Percentiles rank a stretch among this genome's conserved stretches.
phyloP scores from a whole-genome alignment of 1,140 invertebrate genomes.

The Drosophila sulfurigaster region DNA sequence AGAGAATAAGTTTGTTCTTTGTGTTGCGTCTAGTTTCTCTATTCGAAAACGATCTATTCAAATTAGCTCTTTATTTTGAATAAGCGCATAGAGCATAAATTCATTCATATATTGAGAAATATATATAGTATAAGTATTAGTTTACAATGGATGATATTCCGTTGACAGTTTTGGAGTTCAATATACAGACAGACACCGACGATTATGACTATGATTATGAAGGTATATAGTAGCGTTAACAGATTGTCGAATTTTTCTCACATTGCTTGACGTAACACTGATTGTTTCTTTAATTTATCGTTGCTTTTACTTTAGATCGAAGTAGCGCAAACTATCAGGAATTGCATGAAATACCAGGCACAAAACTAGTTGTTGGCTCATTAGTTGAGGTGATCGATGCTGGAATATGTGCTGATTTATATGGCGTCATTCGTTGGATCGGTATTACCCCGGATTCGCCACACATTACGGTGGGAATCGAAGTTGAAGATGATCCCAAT shows the following conservation, averaged over 20 bases:
- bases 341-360: constrained; percentile 84
- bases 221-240: constrained; percentile 25
- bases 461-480: constrained; percentile 86
- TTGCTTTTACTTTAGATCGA: constrained; percentile 40
- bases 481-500: constrained; percentile 91
- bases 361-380: constrained; percentile 89
- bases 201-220: constrained; percentile 14
- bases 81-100: background rate
- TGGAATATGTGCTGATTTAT: constrained; percentile 85
- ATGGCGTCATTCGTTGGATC: constrained; percentile 96
- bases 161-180: constrained; percentile 79
- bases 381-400: constrained; percentile 89
- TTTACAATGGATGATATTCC: constrained; percentile 71
- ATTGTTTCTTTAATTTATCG: constrained; percentile 13
- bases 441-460: constrained; percentile 85
- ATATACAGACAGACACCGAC: constrained; percentile 21
- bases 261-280: background rate
- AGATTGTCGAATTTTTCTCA: background rate
- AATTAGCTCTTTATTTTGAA: constrained; percentile 9
- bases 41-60: background rate
- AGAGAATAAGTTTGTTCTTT: constrained; percentile 10
- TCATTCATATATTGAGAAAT: constrained; percentile 4
- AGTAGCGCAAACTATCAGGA: constrained; percentile 43
- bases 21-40: background rate
- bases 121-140: background rate